A percentile compares a stretch with the other conserved stretches of the same genome.
Conservation (phyloP, 92 coral and sea anemone genomes). For the Porites lobata region DNA sequence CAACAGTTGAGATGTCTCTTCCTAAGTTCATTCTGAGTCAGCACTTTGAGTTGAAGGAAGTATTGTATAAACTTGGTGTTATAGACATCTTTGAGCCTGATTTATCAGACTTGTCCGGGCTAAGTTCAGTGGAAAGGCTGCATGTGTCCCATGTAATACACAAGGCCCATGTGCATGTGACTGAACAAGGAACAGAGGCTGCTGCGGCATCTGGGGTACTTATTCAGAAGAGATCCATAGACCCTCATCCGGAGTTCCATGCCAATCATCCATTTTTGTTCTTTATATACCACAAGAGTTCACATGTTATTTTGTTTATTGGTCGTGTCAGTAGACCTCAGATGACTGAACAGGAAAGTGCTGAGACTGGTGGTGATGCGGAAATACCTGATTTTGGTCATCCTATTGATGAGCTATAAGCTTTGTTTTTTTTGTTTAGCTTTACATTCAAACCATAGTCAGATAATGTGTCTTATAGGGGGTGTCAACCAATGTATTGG, state of each 20-base stretch:
- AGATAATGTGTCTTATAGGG: no score
- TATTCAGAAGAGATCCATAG: conserved; percentile 76
- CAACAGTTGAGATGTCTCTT: conserved; percentile 70
- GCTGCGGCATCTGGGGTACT: conserved; percentile 87
- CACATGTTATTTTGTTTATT: conserved; percentile 78
- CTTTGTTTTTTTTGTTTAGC: no score
- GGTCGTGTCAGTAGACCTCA: conserved; percentile 65
- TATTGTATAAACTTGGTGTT: conserved; percentile 74
- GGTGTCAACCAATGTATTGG: no score
- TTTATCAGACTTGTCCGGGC: conserved; percentile 81
- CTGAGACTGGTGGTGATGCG: background rate
- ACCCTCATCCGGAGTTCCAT: conserved; percentile 75
- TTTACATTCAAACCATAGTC: no score
- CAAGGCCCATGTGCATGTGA: conserved; percentile 81
- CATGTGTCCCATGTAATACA: conserved; percentile 84
- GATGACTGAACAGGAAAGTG: conserved; percentile 20
- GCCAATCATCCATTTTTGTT: conserved; percentile 94
- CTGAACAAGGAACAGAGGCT: conserved; percentile 90
- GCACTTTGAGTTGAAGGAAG: conserved; percentile 78
- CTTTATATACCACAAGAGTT: conserved; percentile 73
- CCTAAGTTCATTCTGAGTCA: conserved; percentile 86
- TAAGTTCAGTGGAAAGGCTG: conserved; percentile 70
- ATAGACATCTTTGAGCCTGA: conserved; percentile 75
- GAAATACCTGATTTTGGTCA: background rate
- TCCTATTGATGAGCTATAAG: conserved; percentile 28